These are phyloP conservation scores for Erythrolamprus reginae DNA, from an alignment of 2,113 vertebrate species.

Conservation along the genomic window DNA sequence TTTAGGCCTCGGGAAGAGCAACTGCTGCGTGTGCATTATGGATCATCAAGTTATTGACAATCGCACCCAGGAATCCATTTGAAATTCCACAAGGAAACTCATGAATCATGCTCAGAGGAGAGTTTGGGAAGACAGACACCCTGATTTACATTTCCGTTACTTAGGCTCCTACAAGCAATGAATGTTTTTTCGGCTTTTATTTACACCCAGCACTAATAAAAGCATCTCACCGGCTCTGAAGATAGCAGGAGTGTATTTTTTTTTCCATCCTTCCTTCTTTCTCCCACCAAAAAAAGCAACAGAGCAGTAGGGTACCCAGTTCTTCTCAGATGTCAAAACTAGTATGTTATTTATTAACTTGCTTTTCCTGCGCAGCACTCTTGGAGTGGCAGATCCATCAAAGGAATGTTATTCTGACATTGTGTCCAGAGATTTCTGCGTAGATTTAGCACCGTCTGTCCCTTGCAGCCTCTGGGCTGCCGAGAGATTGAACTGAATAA, in stretches of 20 bases:
- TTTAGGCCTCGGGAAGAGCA: conserved; percentile 2
- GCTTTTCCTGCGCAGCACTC: conserved; percentile 9
- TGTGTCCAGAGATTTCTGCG: background rate
- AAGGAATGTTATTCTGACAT: conserved; percentile 41
- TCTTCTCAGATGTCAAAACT: conserved; percentile 28
- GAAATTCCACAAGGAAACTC: conserved; percentile 21
- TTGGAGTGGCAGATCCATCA: conserved; percentile 26
- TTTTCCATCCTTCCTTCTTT: background rate
- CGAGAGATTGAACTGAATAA: conserved; percentile 3
- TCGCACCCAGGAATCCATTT: conserved; percentile 2
- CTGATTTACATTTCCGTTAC: background rate
- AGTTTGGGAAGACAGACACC: background rate
- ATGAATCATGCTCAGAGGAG: background rate
- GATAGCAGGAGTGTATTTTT: accelerated
- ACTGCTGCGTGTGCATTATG: background rate
- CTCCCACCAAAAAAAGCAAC: background rate
- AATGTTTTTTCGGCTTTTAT: conserved; percentile 17
- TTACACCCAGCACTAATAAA: background rate
- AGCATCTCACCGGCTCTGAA: conserved; percentile 18
- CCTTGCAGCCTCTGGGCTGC: background rate
- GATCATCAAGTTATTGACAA: conserved; percentile 8
- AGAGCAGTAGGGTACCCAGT: conserved; percentile 17
- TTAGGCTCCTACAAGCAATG: conserved; percentile 28
- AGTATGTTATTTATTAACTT: conserved; percentile 5
- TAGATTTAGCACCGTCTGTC: background rate